Conservation (phyloP, 2,888 invertebrate species). For the Drosophila eohydei region DNA sequence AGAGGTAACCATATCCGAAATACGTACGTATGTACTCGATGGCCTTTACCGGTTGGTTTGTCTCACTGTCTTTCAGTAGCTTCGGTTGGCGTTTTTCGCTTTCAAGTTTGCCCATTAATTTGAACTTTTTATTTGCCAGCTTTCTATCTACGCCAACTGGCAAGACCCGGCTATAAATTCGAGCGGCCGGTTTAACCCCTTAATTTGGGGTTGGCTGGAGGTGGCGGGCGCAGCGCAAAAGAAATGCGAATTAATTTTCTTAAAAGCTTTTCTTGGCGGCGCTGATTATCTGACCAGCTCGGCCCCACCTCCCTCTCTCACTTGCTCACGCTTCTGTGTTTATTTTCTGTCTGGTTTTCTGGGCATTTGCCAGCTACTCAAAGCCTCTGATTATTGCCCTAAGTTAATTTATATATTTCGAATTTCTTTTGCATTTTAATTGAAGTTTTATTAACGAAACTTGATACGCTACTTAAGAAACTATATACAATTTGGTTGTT, state of each 20-base stretch:
- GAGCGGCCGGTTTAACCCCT: constrained; percentile 50
- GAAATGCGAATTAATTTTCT: constrained; percentile 77
- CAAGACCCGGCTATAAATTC: constrained; percentile 68
- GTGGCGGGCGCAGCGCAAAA: constrained; percentile 39
- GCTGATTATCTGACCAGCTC: constrained; percentile 70
- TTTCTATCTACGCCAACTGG: constrained; percentile 60
- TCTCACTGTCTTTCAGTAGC: constrained; percentile 22
- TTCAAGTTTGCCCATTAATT: constrained; percentile 77
- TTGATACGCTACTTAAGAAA: constrained; percentile 70
- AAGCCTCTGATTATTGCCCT: constrained; percentile 3
- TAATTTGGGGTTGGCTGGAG: constrained; percentile 9
- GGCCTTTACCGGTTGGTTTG: constrained; percentile 31
- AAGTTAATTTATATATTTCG: constrained; percentile 1
- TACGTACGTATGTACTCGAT: not conserved
- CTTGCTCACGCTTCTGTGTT: not conserved
- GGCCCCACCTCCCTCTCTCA: not conserved
- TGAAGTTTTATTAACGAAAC: constrained; percentile 76
- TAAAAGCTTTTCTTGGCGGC: constrained; percentile 78
- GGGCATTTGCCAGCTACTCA: constrained; percentile 1
- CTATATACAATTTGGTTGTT: constrained; percentile 46
- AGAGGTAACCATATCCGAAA: constrained; percentile 1
- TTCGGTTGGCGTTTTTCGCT: constrained; percentile 53
- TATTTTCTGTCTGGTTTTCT: constrained; percentile 9
- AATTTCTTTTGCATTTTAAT: constrained; percentile 43
- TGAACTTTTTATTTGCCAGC: constrained; percentile 71